A percentile compares a stretch with the other conserved stretches of the same genome.
These are phyloP conservation scores for Rhinolophus sinicus DNA, from an alignment of 2,113 vertebrate species.

Conservation along the genomic window DNA sequence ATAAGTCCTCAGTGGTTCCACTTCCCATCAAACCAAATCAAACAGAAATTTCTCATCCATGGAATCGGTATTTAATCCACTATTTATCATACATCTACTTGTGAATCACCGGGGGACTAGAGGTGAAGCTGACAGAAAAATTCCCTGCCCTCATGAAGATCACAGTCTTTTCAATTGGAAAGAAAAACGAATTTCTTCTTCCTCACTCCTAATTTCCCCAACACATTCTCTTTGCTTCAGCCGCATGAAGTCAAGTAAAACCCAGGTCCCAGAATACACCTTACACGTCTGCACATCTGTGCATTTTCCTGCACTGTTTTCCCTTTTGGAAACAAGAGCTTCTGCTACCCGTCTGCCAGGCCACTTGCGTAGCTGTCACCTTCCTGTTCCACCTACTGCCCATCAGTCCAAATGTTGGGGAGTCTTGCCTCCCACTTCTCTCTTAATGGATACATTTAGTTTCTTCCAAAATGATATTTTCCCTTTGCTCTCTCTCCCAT, in stretches of 20 bases:
- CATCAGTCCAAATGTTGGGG: not conserved
- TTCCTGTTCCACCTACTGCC: not conserved
- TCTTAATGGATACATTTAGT: not conserved
- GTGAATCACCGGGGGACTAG: not conserved
- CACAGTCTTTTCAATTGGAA: not conserved
- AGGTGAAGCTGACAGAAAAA: not conserved
- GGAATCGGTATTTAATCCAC: not conserved
- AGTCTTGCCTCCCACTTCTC: not conserved
- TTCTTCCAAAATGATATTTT: not conserved
- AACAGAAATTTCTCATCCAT: not conserved
- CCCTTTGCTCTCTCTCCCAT: not conserved
- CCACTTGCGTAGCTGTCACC: not conserved
- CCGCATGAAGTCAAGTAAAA: not conserved
- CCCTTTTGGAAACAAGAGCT: not conserved
- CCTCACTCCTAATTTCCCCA: not conserved
- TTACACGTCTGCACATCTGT: not conserved
- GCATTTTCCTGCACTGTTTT: not conserved
- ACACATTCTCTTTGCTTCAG: not conserved
- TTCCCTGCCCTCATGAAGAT: not conserved
- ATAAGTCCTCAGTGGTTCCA: not conserved
- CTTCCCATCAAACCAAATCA: not conserved
- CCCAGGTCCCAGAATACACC: not conserved
- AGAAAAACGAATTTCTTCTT: not conserved
- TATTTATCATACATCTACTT: not conserved
- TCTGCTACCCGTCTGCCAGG: not conserved